Evolutionary conservation across 2,888 invertebrate genomes (phyloP).

Genomic region (Candidula unifasciata): DNA sequence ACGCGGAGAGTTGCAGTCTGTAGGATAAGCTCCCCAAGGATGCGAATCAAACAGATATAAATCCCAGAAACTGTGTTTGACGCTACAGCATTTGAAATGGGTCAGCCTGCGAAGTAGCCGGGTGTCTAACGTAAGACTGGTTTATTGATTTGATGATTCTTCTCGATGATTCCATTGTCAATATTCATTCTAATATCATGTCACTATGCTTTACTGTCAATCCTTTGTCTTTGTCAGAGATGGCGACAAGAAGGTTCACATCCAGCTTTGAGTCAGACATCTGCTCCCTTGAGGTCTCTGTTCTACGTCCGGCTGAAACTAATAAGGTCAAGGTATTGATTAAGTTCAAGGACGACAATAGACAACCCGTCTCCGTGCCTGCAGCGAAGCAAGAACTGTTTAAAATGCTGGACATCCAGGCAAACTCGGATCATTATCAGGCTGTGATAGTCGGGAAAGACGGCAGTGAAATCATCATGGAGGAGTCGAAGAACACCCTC

Average conservation of each 20-base stretch:
- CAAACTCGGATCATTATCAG: not conserved
- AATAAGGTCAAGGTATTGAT: not conserved
- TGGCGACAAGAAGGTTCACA: not conserved
- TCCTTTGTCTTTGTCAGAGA: not conserved
- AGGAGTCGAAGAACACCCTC: not conserved
- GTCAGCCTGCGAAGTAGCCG: too few relatives aligned
- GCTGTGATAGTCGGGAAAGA: not conserved
- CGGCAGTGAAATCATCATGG: not conserved
- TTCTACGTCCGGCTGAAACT: not conserved
- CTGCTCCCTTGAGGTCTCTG: not conserved
- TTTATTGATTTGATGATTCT: too few relatives aligned
- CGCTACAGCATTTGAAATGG: too few relatives aligned
- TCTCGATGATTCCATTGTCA: too few relatives aligned
- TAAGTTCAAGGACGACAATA: not conserved
- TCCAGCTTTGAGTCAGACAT: not conserved
- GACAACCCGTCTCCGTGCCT: not conserved
- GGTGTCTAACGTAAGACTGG: too few relatives aligned
- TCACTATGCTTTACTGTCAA: too few relatives aligned
- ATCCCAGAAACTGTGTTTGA: too few relatives aligned
- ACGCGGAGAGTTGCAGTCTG: too few relatives aligned
- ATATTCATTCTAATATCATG: too few relatives aligned
- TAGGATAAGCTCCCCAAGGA: too few relatives aligned
- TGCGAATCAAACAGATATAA: too few relatives aligned
- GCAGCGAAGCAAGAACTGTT: not conserved
- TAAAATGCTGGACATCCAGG: not conserved